Evolutionary conservation across 64 coral and sea anemone genomes (phyloP), one percentile per base, ranked within the genome.

Genomic region (Pachyseris speciosa): DNA sequence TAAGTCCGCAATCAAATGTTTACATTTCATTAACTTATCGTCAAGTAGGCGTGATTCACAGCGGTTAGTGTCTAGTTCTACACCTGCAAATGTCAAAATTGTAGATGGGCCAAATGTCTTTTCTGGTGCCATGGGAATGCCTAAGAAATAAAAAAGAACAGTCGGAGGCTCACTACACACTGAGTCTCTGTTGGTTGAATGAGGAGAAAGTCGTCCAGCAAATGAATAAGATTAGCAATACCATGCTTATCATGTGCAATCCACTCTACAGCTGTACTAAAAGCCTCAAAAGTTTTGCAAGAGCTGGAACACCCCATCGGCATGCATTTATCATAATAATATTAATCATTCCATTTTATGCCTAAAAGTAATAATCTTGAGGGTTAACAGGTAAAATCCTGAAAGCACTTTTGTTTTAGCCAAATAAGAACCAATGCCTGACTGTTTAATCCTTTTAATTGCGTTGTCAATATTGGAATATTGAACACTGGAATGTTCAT

Each of bases 391-490:
- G n/a, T n/a, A n/a, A n/a, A n/a, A n/a, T n/a, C n/a, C n/a, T n/a
- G n/a, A 15, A 59, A n/a, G 44, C 76, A 80, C 44, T 16, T 84
- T 55, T 1, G 80, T 84, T 31, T 84, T 84, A 39, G 80, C 80
- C 30, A 84, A 84, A 84, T 38, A 66, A n/a, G 80, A 55, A 34
- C 80, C 57, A 28, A 36, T 16, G 19, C 80, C 80, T 20, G 24
- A 52, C 15, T 20, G 13, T 22, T 84, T 84, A 9, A 84, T 66
- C 24, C 19, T 42, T 11, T 24, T 26, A 58, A 81, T 81, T 3
- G 49, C 77, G 1, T 57, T 27, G 17, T 59, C 60, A 64, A 84
- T 65, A 33, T 27, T 84, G 37, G 52, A 28, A 84, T 84, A 36
- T 33, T n/a, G n/a, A n/a, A n/a, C n/a, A n/a, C n/a, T n/a, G n/a